Evolutionary conservation across 2,797 vertebrate genomes (phyloP).

Genomic region (Gobionotothen gibberifrons): DNA sequence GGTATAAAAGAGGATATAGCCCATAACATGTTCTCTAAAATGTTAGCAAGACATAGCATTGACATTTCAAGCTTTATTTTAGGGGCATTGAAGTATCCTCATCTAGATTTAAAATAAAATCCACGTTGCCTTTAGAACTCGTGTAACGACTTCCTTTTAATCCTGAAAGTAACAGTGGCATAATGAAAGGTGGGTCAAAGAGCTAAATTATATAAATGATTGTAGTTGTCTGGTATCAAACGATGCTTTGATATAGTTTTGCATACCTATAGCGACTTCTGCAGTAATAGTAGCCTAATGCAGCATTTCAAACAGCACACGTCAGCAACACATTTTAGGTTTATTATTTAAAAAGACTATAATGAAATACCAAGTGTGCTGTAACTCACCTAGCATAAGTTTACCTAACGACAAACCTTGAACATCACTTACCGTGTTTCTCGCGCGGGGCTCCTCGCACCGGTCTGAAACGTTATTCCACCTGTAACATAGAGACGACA

Average conservation of each 20-base stretch:
- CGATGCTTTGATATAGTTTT: fast-evolving
- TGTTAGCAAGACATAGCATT: not conserved
- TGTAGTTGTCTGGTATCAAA: not conserved
- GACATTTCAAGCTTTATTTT: too few relatives aligned
- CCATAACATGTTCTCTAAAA: not conserved
- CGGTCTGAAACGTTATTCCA: not conserved
- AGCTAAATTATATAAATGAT: too few relatives aligned
- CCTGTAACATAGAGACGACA: not conserved
- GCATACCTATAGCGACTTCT: not conserved
- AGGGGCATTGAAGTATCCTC: too few relatives aligned
- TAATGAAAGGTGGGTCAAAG: not conserved
- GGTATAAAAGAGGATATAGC: slow-evolving; percentile 31
- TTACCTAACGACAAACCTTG: not conserved
- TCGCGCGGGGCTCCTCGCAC: not conserved
- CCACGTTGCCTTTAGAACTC: too few relatives aligned
- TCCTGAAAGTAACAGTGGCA: too few relatives aligned
- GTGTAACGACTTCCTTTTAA: too few relatives aligned
- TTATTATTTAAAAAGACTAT: not conserved
- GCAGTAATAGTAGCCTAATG: not conserved
- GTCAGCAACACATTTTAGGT: not conserved
- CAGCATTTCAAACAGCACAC: not conserved
- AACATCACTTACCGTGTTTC: slow-evolving; percentile 28
- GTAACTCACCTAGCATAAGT: not conserved
- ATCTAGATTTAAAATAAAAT: too few relatives aligned
- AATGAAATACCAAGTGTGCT: not conserved